phyloP scores from a whole-genome alignment of 2,113 vertebrate genomes.

The Xiphias gladius region DNA sequence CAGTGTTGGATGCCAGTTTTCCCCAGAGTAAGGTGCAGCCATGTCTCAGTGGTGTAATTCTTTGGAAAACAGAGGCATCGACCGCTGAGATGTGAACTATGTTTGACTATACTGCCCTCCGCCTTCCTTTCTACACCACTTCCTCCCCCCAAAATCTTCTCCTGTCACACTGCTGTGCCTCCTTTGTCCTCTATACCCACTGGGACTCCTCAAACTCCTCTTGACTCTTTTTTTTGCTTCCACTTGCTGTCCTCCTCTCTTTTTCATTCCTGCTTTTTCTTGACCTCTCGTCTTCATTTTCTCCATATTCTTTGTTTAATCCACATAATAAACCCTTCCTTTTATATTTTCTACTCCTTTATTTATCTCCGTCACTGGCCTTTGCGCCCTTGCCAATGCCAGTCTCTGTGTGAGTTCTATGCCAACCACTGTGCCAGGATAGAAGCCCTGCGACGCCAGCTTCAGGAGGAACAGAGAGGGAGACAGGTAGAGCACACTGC shows the following conservation, averaged over 20 bases:
- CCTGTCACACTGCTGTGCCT: constrained; percentile 21
- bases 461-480: constrained; percentile 81
- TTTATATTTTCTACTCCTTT: constrained; percentile 68
- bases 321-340: constrained; percentile 69
- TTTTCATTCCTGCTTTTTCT: constrained; percentile 27
- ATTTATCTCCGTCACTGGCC: constrained; percentile 71
- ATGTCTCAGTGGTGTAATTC: constrained; percentile 1
- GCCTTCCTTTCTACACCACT: constrained; percentile 50
- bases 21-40: constrained; percentile 6
- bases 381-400: constrained; percentile 71
- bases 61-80: constrained; percentile 2
- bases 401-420: constrained; percentile 87
- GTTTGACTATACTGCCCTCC: constrained; percentile 68
- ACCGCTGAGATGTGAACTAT: constrained; percentile 40
- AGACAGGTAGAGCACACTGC: constrained; percentile 84
- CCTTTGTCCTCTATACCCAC: constrained; percentile 13
- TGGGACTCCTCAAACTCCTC: background rate
- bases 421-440: constrained; percentile 84
- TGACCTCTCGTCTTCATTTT: constrained; percentile 30
- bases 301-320: constrained; percentile 58
- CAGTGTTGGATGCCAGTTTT: background rate
- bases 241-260: constrained; percentile 36
- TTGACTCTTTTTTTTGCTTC: constrained; percentile 9
- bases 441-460: constrained; percentile 83
- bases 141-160: constrained; percentile 39